Conservation (phyloP, 1,140 invertebrate genomes). For the Zaprionus lachaisei region DNA sequence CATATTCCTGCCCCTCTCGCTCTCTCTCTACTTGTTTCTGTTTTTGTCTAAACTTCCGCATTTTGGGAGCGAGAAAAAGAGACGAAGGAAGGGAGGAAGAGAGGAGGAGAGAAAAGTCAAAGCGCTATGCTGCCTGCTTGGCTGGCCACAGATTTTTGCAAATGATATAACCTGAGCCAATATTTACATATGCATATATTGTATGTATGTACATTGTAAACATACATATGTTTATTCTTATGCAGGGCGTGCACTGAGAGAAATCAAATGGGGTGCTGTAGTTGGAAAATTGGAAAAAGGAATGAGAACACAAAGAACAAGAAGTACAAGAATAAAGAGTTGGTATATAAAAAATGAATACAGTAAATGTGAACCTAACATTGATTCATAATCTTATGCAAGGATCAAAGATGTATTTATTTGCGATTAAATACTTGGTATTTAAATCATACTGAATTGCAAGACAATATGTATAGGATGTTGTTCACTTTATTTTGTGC, state of each 20-base stretch:
- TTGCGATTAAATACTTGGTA: too few relatives aligned
- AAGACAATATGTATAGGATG: too few relatives aligned
- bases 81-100: constrained; percentile 11
- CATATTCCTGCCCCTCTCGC: background rate
- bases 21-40: constrained; percentile 25
- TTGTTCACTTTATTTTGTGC: too few relatives aligned
- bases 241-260: constrained; percentile 20
- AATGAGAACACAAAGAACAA: too few relatives aligned
- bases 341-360: background rate
- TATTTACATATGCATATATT: constrained; percentile 65
- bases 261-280: background rate
- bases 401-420: too few relatives aligned
- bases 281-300: too few relatives aligned
- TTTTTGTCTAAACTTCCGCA: constrained; percentile 74
- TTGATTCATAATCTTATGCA: too few relatives aligned
- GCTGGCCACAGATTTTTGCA: constrained; percentile 74
- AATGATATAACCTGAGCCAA: constrained; percentile 75
- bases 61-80: constrained; percentile 57
- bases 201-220: constrained; percentile 1
- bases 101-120: constrained; percentile 46
- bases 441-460: too few relatives aligned
- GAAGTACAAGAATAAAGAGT: background rate
- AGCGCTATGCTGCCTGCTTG: constrained; percentile 56
- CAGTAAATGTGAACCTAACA: too few relatives aligned
- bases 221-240: constrained; percentile 13